Conservation (phyloP, 2,113 vertebrate species). For the Cichladusa arquata region DNA sequence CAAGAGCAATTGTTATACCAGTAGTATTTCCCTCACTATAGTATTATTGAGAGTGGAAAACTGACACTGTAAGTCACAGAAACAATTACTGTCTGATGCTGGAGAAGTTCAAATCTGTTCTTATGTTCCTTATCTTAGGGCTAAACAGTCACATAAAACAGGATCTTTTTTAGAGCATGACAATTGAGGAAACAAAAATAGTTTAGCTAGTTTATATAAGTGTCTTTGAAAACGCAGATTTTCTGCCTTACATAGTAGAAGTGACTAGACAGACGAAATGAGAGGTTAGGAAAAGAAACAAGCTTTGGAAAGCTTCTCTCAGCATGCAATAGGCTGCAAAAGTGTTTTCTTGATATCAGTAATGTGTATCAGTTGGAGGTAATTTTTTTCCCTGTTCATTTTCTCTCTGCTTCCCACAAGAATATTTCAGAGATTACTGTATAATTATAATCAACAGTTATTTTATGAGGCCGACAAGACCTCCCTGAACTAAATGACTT, state of each 20-base stretch:
- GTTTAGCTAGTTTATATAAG: not conserved
- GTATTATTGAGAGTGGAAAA: not conserved
- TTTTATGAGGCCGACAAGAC: constrained; percentile 49
- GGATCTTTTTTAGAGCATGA: not conserved
- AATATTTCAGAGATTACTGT: constrained; percentile 47
- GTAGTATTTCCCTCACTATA: not conserved
- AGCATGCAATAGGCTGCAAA: not conserved
- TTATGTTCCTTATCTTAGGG: not conserved
- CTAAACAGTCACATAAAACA: not conserved
- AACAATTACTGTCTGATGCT: not conserved
- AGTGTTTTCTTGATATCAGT: not conserved
- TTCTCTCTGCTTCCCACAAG: constrained; percentile 10
- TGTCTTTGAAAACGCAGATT: not conserved
- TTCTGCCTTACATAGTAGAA: not conserved
- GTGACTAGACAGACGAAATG: not conserved
- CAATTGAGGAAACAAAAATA: not conserved
- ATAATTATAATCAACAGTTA: constrained; percentile 64
- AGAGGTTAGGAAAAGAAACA: not conserved
- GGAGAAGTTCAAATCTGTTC: not conserved
- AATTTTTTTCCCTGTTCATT: constrained; percentile 18
- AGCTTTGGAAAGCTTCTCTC: not conserved
- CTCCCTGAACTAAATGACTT: constrained; percentile 54
- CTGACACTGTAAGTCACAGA: not conserved
- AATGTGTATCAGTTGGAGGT: constrained; percentile 2
- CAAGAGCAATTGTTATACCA: not conserved